Evolutionary conservation across 2,797 vertebrate genomes (phyloP).

Genomic region (Malurus leucopterus): DNA sequence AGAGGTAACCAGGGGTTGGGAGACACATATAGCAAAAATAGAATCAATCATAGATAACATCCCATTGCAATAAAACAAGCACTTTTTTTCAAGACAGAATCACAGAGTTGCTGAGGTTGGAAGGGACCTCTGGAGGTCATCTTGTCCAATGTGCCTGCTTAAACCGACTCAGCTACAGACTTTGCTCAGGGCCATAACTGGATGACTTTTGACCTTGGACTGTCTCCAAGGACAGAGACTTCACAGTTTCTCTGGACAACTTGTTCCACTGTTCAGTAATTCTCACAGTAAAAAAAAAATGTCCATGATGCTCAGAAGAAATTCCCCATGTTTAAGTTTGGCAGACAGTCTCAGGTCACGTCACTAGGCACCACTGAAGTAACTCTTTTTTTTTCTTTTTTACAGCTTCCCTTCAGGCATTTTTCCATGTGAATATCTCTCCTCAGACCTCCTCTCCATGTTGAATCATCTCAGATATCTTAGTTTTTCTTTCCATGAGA

Average conservation of each 20-base stretch:
- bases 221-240: neutral
- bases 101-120: neutral
- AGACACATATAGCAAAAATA: fast-evolving
- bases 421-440: neutral
- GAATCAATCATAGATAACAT: neutral
- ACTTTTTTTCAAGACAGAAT: neutral
- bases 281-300: neutral
- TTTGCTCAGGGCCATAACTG: neutral
- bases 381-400: neutral
- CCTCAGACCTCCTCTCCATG: neutral
- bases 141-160: fast-evolving
- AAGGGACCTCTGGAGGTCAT: neutral
- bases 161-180: neutral
- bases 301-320: neutral
- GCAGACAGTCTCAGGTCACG: neutral
- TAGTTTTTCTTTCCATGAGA: neutral
- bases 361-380: neutral
- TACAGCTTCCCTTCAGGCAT: neutral
- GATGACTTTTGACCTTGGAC: neutral
- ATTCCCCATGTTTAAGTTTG: fast-evolving
- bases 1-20: neutral
- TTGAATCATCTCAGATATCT: neutral
- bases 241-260: no score
- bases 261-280: neutral
- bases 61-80: neutral